Evolutionary conservation across 92 coral and sea anemone genomes (phyloP), one percentile per base, ranked within the genome.

Genomic region (Chrysogorgia sp.): DNA sequence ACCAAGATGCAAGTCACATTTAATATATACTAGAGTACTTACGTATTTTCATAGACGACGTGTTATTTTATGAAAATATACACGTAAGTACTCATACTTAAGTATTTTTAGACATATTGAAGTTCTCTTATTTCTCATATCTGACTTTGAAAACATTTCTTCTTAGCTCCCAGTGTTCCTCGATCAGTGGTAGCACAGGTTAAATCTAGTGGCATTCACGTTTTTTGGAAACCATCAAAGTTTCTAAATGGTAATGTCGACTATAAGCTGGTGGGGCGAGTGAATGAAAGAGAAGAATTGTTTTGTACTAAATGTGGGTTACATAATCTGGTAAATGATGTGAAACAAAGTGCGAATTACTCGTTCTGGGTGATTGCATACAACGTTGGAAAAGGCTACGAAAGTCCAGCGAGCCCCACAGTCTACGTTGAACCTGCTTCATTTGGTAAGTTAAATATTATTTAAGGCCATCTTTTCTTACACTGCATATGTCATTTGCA

Each of bases 311-410:
- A 56, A 48, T 56, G 64, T 34, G 65, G 65, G 32, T 52, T 72
- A 26, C 22, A 17, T 21, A 31, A 53, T 41, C n/a, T 52, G 53
- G 34, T 72, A 13, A 56, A 53, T 56, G 35, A 72, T 30, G 40
- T 69, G 26, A 33, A 52, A 45, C 70, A 60, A 22, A 69, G 69
- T 41, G 77, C 75, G 24, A 83, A 66, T 20, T 83, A 83, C 75
- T 56, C 87, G 0, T 56, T 83, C 55, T 83, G 83, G 87, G 87
- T 83, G 57, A 75, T 74, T 12, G 79, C 83, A 23, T 37, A 67
- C 74, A 83, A 83, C 48, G 52, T 65, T 24, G 41, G 48, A 22
- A 59, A 83, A 53, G 74, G 65, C 25, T 72, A 53, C 25, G 59
- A 49, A 69, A 69, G 76, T 49, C 14, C 53, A 47, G 53, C 10